Conservation (phyloP, 2,888 invertebrate species). For the Acleris sparsana region DNA sequence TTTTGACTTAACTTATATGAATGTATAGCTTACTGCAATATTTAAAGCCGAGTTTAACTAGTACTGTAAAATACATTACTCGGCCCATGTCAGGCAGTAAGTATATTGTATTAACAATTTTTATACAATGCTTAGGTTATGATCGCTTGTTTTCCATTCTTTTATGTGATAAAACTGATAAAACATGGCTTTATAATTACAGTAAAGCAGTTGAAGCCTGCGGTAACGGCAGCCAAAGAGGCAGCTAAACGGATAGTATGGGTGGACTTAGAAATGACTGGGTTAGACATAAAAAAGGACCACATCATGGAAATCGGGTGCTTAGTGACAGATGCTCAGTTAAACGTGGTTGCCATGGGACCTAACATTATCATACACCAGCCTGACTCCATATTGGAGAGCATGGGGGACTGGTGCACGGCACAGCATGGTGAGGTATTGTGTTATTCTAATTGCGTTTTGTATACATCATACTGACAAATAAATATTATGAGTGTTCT, state of each 20-base stretch:
- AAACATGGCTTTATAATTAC: slow-evolving; percentile 12
- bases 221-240: slow-evolving; percentile 41
- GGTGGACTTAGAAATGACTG: slow-evolving; percentile 96
- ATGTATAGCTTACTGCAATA: slow-evolving; percentile 43
- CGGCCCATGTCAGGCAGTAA: slow-evolving; percentile 39
- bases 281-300: slow-evolving; percentile 89
- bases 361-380: slow-evolving; percentile 92
- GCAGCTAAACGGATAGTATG: slow-evolving; percentile 84
- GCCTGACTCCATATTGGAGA: slow-evolving; percentile 86
- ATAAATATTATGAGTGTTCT: not conserved
- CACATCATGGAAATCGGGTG: slow-evolving; percentile 95
- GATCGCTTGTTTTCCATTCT: too few species aligned
- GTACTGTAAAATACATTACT: slow-evolving; percentile 37
- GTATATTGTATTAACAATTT: not conserved
- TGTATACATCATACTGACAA: not conserved
- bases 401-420: slow-evolving; percentile 94
- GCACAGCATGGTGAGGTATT: slow-evolving; percentile 90
- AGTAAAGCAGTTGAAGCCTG: slow-evolving; percentile 36
- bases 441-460: slow-evolving; percentile 16
- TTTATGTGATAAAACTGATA: not conserved
- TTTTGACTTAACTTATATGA: slow-evolving; percentile 29
- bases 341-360: slow-evolving; percentile 89
- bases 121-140: too few species aligned
- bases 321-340: slow-evolving; percentile 91
- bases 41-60: slow-evolving; percentile 40